phyloP scores from a whole-genome alignment of 1,140 invertebrate species.

The Triops longicaudatus region DNA sequence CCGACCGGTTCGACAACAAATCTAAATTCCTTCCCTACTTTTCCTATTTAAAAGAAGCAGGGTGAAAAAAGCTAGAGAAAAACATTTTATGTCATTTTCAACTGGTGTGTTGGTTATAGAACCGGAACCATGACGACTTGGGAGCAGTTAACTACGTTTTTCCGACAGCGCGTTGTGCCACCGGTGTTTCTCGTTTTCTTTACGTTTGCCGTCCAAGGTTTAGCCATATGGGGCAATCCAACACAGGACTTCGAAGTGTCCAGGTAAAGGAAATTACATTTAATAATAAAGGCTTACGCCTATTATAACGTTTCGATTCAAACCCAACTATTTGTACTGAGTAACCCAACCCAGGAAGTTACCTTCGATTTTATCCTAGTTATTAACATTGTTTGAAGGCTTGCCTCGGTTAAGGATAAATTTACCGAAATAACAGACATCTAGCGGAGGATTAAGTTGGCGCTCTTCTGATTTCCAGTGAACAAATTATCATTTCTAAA shows the following conservation, averaged over 20 bases:
- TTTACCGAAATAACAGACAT: no score
- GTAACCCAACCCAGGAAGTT: no score
- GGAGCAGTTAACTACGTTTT: slow-evolving; percentile 5
- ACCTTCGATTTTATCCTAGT: no score
- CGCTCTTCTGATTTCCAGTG: no score
- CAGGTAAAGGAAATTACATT: background rate
- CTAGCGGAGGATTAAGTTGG: no score
- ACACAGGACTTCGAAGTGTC: slow-evolving; percentile 24
- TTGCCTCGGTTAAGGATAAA: no score
- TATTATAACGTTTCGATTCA: no score
- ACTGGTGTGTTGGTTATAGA: background rate
- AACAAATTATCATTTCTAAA: no score
- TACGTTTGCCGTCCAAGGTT: slow-evolving; percentile 36
- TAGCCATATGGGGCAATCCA: slow-evolving; percentile 36
- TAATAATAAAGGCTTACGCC: no score
- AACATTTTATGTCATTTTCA: background rate
- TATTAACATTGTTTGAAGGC: no score
- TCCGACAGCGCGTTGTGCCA: slow-evolving; percentile 38
- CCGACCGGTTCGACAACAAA: background rate
- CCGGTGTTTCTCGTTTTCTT: slow-evolving; percentile 39
- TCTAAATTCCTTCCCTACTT: background rate
- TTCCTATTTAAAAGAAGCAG: no score
- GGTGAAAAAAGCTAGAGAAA: background rate
- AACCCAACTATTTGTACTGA: no score
- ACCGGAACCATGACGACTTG: background rate